Conservation (phyloP, 2,888 invertebrate species). For the Acheta domesticus region DNA sequence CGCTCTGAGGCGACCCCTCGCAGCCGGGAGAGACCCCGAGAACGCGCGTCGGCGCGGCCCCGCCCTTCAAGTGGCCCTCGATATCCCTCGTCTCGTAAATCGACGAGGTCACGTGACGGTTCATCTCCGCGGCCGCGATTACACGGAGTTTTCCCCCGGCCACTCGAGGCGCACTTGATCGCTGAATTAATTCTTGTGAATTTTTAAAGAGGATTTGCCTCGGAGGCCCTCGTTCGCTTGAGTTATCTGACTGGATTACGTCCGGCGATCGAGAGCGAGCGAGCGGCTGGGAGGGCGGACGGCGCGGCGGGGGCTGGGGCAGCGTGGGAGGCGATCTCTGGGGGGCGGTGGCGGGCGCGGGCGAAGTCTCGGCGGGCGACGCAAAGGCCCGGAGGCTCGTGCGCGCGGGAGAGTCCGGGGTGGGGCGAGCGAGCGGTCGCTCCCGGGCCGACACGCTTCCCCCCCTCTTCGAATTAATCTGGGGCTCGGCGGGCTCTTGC, state of each 20-base stretch:
- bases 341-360: too few relatives aligned
- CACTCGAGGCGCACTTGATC: not conserved
- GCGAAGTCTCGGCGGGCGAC: too few relatives aligned
- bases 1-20: too few relatives aligned
- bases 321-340: too few relatives aligned
- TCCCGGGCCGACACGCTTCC: too few relatives aligned
- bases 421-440: too few relatives aligned
- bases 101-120: not conserved
- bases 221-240: not conserved
- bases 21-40: not conserved
- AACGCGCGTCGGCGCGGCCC: not conserved
- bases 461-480: not conserved
- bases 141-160: not conserved
- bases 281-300: too few relatives aligned
- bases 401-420: too few relatives aligned
- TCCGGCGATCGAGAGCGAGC: too few relatives aligned
- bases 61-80: not conserved
- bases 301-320: too few relatives aligned
- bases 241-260: not conserved
- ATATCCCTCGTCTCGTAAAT: not conserved
- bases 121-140: not conserved
- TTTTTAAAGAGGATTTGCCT: constrained; percentile 7
- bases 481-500: not conserved
- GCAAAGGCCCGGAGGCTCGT: too few relatives aligned
- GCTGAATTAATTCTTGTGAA: constrained; percentile 9